Percentiles rank a stretch among this genome's conserved stretches.
Conservation (phyloP, 2,888 invertebrate genomes). For the Acanthosepion lycidas region DNA sequence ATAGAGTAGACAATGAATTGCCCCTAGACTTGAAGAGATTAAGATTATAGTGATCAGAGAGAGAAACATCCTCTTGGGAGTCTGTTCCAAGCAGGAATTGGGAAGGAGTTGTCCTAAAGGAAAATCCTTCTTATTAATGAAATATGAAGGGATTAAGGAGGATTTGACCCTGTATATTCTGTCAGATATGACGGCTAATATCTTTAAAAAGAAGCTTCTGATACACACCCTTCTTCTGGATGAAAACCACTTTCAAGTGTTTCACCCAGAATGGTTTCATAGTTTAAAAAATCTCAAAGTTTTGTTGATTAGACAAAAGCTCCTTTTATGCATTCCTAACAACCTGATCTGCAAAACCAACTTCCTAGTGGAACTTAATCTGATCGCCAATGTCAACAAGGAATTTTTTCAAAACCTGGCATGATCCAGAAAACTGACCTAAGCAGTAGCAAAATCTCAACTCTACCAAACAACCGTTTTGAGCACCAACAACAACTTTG, state of each 20-base stretch:
- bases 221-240: not conserved
- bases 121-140: too few species aligned
- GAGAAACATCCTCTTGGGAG: too few species aligned
- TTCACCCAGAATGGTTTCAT: constrained; percentile 77
- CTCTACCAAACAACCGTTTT: constrained; percentile 57
- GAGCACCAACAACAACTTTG: constrained; percentile 54
- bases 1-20: too few species aligned
- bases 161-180: constrained; percentile 50
- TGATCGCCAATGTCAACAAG: not conserved
- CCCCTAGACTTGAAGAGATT: too few species aligned
- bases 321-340: not conserved
- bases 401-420: not conserved
- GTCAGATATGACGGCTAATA: constrained; percentile 55
- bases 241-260: not conserved
- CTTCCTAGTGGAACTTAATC: not conserved
- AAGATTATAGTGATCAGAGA: too few species aligned
- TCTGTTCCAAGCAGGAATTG: too few species aligned
- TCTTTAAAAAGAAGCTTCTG: constrained; percentile 41
- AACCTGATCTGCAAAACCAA: not conserved
- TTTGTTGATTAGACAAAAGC: constrained; percentile 47
- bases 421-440: constrained; percentile 52
- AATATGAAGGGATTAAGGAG: too few species aligned
- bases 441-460: constrained; percentile 60
- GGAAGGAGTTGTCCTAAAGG: too few species aligned
- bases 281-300: constrained; percentile 70